Evolutionary conservation across 2,797 vertebrate genomes (phyloP).

Genomic region (Jordanella pulchra): DNA sequence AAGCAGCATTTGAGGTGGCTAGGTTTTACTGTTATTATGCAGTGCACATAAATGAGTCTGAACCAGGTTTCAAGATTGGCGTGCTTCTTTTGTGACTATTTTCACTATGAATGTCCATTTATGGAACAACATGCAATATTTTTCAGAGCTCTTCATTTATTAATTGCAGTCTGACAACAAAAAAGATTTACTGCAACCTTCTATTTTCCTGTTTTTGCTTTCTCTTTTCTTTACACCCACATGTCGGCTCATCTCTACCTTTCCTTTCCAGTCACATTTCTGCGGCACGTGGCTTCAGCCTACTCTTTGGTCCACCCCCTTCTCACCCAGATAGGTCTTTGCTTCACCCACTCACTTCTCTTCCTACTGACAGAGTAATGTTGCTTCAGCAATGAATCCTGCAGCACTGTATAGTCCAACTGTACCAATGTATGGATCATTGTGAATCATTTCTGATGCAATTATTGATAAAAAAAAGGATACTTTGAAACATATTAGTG

Average conservation of each 20-base stretch:
- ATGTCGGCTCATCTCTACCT: slow-evolving; percentile 61
- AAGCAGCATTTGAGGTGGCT: neutral
- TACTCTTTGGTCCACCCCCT: slow-evolving; percentile 71
- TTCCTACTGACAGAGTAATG: slow-evolving; percentile 29
- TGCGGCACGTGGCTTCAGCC: slow-evolving; percentile 55
- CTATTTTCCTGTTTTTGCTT: slow-evolving; percentile 24
- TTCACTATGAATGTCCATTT: neutral
- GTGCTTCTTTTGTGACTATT: neutral
- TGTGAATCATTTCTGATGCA: neutral
- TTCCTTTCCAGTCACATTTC: slow-evolving; percentile 58
- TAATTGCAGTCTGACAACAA: neutral
- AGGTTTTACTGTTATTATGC: neutral
- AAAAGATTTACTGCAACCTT: slow-evolving; percentile 6
- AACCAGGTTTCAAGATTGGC: neutral
- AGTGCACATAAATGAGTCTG: neutral
- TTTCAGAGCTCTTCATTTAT: neutral
- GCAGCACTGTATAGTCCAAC: neutral
- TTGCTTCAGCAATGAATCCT: slow-evolving; percentile 1
- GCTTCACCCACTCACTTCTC: slow-evolving; percentile 54
- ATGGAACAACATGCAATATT: neutral
- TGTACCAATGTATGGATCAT: neutral
- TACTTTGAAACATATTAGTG: neutral
- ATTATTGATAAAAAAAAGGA: neutral
- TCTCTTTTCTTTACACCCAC: slow-evolving; percentile 56
- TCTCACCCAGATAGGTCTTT: slow-evolving; percentile 67